Conservation (phyloP, 2,888 invertebrate genomes). For the Volucella inflata region DNA sequence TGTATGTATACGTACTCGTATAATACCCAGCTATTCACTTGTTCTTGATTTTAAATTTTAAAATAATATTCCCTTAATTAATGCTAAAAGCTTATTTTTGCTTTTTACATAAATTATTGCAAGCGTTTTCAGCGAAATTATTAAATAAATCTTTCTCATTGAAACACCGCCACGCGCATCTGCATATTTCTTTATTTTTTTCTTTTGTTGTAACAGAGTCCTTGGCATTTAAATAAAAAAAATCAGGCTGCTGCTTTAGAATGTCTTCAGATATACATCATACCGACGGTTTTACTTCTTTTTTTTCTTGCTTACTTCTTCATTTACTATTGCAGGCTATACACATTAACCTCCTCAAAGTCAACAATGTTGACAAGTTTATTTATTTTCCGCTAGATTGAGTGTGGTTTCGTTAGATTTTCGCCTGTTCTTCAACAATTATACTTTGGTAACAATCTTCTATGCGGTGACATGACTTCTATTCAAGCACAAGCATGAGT, state of each 20-base stretch:
- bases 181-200: not conserved
- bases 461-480: too few relatives aligned
- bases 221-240: not conserved
- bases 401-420: too few relatives aligned
- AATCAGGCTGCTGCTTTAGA: not conserved
- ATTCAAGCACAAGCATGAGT: too few relatives aligned
- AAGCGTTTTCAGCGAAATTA: conserved; percentile 47
- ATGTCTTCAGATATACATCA: not conserved
- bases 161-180: conserved; percentile 4
- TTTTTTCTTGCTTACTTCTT: not conserved
- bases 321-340: too few relatives aligned
- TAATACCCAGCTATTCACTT: conserved; percentile 6
- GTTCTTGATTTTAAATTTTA: conserved; percentile 26
- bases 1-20: not conserved
- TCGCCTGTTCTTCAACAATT: too few relatives aligned
- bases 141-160: conserved; percentile 7
- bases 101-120: conserved; percentile 18
- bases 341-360: too few relatives aligned
- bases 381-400: too few relatives aligned
- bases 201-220: not conserved
- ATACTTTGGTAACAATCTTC: too few relatives aligned
- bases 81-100: conserved; percentile 27
- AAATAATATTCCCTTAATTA: conserved; percentile 14
- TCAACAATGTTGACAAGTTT: too few relatives aligned
- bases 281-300: not conserved